These are phyloP conservation scores for Mesocentrotus franciscanus DNA, from an alignment of 53 echinoderm and acorn worm genomes.

Conservation along the genomic window DNA sequence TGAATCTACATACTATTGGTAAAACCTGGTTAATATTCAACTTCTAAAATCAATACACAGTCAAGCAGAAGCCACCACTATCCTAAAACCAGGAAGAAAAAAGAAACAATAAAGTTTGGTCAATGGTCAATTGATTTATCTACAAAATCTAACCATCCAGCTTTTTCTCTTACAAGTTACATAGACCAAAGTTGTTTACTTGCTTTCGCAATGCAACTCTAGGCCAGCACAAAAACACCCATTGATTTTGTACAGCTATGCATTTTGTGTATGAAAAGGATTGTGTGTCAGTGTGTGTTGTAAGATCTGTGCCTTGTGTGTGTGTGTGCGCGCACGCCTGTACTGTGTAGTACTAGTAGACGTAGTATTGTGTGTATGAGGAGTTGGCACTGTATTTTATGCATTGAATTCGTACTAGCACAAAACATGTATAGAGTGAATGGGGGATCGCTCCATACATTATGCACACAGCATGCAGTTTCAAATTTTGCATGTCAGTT, in stretches of 20 bases:
- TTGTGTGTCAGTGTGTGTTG: not conserved
- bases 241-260: constrained; percentile 11
- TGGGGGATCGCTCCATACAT: not conserved
- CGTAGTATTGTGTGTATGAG: not conserved
- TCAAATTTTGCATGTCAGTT: not conserved
- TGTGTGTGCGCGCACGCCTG: too few relatives aligned
- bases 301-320: not conserved
- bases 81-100: not conserved
- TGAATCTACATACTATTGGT: not conserved
- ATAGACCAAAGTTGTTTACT: constrained; percentile 20
- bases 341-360: too few relatives aligned
- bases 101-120: constrained; percentile 12
- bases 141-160: constrained; percentile 35
- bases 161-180: not conserved
- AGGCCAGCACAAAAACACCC: not conserved
- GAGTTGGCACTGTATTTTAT: not conserved
- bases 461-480: constrained; percentile 28
- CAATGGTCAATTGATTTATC: constrained; percentile 43
- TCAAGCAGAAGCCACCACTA: constrained; percentile 1
- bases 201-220: not conserved
- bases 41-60: constrained; percentile 19
- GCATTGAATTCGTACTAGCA: not conserved
- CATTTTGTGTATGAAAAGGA: not conserved
- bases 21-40: constrained; percentile 33
- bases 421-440: constrained; percentile 16